Conservation (phyloP, 2,888 invertebrate species). For the Frankliniella intonsa region DNA sequence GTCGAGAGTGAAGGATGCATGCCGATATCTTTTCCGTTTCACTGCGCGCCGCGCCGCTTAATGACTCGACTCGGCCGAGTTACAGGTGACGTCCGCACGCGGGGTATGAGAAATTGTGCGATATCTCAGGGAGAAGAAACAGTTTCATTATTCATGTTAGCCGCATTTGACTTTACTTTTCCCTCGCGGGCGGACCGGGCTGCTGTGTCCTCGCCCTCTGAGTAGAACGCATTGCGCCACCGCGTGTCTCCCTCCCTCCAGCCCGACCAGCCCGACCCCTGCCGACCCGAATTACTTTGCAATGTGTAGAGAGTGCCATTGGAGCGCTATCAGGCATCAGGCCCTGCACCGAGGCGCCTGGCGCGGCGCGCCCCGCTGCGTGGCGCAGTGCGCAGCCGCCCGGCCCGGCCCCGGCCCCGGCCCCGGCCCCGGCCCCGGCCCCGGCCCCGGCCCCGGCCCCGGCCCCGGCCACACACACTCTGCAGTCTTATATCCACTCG, state of each 20-base stretch:
- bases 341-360: background rate
- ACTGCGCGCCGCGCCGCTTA: background rate
- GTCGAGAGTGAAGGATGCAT: slow-evolving; percentile 14
- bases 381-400: background rate
- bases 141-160: no score
- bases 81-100: background rate
- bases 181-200: background rate
- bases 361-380: no score
- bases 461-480: background rate
- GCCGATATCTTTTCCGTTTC: slow-evolving; percentile 21
- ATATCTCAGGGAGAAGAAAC: background rate
- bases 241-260: background rate
- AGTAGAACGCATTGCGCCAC: background rate
- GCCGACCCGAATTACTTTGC: background rate
- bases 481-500: background rate
- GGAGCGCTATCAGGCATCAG: background rate
- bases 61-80: background rate
- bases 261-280: background rate
- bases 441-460: background rate
- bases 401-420: background rate
- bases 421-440: background rate
- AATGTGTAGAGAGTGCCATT: background rate
- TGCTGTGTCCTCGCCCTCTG: background rate
- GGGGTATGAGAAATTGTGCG: background rate
- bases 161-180: background rate